Evolutionary conservation across 2,888 invertebrate genomes (phyloP).

Genomic region (Apoderus coryli): DNA sequence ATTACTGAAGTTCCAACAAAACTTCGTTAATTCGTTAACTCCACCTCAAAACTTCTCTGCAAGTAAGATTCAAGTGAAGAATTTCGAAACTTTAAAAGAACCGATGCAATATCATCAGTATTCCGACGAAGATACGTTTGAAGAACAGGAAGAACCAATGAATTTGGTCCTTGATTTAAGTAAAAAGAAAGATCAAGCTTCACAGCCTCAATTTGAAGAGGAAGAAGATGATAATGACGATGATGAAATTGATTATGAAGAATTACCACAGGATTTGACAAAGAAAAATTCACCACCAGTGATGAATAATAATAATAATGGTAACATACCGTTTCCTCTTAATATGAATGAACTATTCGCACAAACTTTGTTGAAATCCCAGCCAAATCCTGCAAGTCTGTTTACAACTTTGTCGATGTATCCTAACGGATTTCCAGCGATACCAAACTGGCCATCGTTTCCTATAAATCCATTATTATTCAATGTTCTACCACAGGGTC

Average conservation of each 20-base stretch:
- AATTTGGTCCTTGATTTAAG: slow-evolving; percentile 61
- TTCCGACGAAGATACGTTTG: slow-evolving; percentile 24
- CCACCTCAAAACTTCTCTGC: slow-evolving; percentile 13
- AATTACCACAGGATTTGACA: slow-evolving; percentile 34
- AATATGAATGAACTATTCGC: slow-evolving; percentile 38
- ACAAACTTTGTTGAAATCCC: slow-evolving; percentile 53
- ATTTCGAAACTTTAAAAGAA: slow-evolving; percentile 45
- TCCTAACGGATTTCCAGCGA: slow-evolving; percentile 34
- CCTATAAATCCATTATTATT: slow-evolving; percentile 51
- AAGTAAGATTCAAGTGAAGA: slow-evolving; percentile 36
- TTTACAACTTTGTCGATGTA: slow-evolving; percentile 48
- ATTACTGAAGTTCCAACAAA: slow-evolving; percentile 17
- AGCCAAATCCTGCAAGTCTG: slow-evolving; percentile 44
- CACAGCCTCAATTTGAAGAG: slow-evolving; percentile 17
- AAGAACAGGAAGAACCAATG: slow-evolving; percentile 25
- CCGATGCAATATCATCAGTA: too few relatives aligned
- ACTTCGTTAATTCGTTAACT: slow-evolving; percentile 21
- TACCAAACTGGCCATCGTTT: slow-evolving; percentile 37
- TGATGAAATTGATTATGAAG: slow-evolving; percentile 20
- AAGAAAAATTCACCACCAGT: slow-evolving; percentile 30
- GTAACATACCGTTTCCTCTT: slow-evolving; percentile 15
- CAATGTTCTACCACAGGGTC: slow-evolving; percentile 38
- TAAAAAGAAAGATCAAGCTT: slow-evolving; percentile 45
- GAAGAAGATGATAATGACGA: too few relatives aligned
- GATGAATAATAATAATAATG: too few relatives aligned